A percentile compares a stretch with the other conserved stretches of the same genome.
phyloP scores from a whole-genome alignment of 2,888 invertebrate species.

The Mesochorus sp. region DNA sequence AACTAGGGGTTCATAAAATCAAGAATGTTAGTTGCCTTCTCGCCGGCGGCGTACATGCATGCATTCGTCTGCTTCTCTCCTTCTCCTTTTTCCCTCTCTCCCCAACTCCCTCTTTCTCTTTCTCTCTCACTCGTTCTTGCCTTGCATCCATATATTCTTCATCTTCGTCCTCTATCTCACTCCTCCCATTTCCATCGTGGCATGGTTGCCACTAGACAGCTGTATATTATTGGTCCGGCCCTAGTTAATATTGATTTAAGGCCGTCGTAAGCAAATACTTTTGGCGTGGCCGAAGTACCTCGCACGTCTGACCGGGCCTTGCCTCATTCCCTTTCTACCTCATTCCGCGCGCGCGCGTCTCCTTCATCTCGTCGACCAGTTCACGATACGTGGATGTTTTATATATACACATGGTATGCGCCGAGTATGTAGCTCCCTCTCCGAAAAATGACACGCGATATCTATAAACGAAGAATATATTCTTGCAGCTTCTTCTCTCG shows the following conservation, averaged over 20 bases:
- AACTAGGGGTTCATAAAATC: slow-evolving; percentile 71
- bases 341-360: slow-evolving; percentile 36
- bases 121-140: slow-evolving; percentile 41
- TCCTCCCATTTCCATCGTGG: slow-evolving; percentile 59
- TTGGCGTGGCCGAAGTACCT: slow-evolving; percentile 64
- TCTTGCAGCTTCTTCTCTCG: slow-evolving; percentile 30
- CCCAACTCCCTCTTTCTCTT: slow-evolving; percentile 13
- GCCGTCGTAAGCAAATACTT: slow-evolving; percentile 69
- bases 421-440: slow-evolving; percentile 47
- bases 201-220: slow-evolving; percentile 64
- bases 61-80: slow-evolving; percentile 49
- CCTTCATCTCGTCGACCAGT: slow-evolving; percentile 46
- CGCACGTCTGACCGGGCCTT: slow-evolving; percentile 61
- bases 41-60: slow-evolving; percentile 67
- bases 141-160: slow-evolving; percentile 52
- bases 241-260: slow-evolving; percentile 70
- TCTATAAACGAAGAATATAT: slow-evolving; percentile 55
- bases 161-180: slow-evolving; percentile 40
- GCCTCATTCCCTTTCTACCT: slow-evolving; percentile 46
- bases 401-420: slow-evolving; percentile 26
- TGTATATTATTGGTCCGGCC: slow-evolving; percentile 69
- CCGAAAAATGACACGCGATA: slow-evolving; percentile 62
- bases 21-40: slow-evolving; percentile 72
- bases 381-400: slow-evolving; percentile 34
- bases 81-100: slow-evolving; percentile 18